Evolutionary conservation across 2,888 invertebrate species (phyloP).

Genomic region (Atrina japonica): DNA sequence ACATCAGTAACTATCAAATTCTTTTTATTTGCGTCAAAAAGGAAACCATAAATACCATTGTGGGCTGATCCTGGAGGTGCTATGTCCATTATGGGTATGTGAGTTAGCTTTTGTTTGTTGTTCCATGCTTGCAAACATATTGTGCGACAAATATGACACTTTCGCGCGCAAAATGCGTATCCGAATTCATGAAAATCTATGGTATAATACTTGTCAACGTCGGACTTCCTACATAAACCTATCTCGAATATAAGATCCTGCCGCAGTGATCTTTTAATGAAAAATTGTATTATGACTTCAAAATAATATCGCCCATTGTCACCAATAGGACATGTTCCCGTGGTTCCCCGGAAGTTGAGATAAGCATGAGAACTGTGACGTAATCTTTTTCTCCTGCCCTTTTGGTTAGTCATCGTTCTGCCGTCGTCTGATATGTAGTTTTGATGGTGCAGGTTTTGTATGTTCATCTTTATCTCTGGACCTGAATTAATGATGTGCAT

Average conservation of each 20-base stretch:
- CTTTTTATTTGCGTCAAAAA: constrained; percentile 54
- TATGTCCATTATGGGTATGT: constrained; percentile 54
- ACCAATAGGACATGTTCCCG: constrained; percentile 53
- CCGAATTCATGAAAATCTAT: constrained; percentile 57
- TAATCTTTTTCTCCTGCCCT: constrained; percentile 45
- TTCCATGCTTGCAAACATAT: constrained; percentile 61
- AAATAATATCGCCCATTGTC: constrained; percentile 57
- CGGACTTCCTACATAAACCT: constrained; percentile 53
- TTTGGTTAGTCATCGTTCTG: constrained; percentile 52
- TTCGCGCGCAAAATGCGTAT: constrained; percentile 57
- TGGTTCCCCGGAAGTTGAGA: constrained; percentile 59
- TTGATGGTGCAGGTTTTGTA: constrained; percentile 49
- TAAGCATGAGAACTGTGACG: constrained; percentile 38
- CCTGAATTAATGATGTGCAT: constrained; percentile 36
- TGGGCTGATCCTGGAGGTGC: constrained; percentile 59
- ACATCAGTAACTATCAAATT: constrained; percentile 60
- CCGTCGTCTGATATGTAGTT: constrained; percentile 52
- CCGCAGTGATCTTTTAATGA: constrained; percentile 57
- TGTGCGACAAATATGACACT: constrained; percentile 61
- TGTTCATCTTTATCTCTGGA: constrained; percentile 54
- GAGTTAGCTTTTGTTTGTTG: constrained; percentile 58
- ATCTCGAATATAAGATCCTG: constrained; percentile 63
- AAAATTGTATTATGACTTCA: constrained; percentile 56
- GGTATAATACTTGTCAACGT: constrained; percentile 61
- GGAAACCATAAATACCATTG: constrained; percentile 58